phyloP scores from a whole-genome alignment of 1,140 invertebrate genomes.

The Drosophila sp. region DNA sequence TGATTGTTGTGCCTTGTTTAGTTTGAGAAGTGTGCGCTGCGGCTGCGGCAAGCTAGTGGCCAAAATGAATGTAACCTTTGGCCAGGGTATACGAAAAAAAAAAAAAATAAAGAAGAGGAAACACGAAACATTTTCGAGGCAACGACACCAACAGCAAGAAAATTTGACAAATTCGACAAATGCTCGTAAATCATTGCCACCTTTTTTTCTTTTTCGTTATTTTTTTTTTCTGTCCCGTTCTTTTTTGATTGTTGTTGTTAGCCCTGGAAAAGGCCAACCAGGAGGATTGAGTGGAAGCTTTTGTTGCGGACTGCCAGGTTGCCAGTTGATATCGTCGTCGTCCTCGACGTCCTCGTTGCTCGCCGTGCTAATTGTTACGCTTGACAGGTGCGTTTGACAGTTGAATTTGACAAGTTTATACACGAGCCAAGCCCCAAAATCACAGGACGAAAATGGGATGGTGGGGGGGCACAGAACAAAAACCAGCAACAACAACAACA shows the following conservation, averaged over 20 bases:
- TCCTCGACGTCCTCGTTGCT: slow-evolving; percentile 21
- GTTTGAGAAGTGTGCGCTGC: not conserved
- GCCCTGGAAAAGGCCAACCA: slow-evolving; percentile 12
- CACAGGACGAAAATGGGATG: slow-evolving; percentile 12
- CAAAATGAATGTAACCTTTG: slow-evolving; percentile 29
- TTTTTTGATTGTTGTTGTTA: not conserved
- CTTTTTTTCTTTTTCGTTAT: slow-evolving; percentile 17
- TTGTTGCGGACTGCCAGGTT: slow-evolving; percentile 48
- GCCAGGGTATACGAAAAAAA: not conserved
- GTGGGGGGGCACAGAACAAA: not conserved
- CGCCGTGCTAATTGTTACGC: slow-evolving; percentile 75
- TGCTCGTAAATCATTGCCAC: slow-evolving; percentile 68
- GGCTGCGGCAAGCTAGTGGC: not conserved
- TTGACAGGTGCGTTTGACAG: slow-evolving; percentile 79
- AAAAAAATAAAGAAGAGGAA: not conserved
- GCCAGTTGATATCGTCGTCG: slow-evolving; percentile 31
- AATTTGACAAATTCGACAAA: slow-evolving; percentile 77
- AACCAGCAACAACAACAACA: not conserved
- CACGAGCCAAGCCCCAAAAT: slow-evolving; percentile 40
- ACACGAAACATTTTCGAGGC: slow-evolving; percentile 7
- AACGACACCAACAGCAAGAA: slow-evolving; percentile 33
- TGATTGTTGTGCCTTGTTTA: not conserved
- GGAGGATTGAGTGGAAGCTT: slow-evolving; percentile 35
- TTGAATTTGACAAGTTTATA: slow-evolving; percentile 71
- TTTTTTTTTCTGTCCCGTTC: not conserved